These are phyloP conservation scores for Agrotis puta DNA, from an alignment of 2,888 invertebrate genomes.

Conservation along the genomic window DNA sequence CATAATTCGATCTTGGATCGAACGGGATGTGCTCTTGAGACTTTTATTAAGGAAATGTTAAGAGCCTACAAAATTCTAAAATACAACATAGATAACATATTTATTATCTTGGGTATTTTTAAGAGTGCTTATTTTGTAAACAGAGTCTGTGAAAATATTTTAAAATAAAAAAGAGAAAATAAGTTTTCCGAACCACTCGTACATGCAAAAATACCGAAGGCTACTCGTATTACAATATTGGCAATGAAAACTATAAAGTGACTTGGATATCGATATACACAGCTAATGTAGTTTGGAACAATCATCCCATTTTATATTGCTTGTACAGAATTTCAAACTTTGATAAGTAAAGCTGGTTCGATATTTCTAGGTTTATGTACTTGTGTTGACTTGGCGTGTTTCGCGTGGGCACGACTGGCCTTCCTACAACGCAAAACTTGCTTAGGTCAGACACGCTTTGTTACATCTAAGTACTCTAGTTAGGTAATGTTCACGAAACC, in stretches of 20 bases:
- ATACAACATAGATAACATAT: neutral
- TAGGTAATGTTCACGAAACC: conserved; percentile 37
- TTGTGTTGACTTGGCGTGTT: conserved; percentile 35
- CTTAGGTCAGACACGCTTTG: conserved; percentile 41
- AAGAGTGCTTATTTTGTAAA: neutral
- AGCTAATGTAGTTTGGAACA: conserved; percentile 12
- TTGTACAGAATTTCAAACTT: conserved; percentile 27
- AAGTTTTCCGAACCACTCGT: neutral
- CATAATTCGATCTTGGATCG: conserved; percentile 75
- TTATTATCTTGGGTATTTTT: neutral
- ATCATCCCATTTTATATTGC: conserved; percentile 14
- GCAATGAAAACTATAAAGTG: neutral
- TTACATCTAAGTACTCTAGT: conserved; percentile 14
- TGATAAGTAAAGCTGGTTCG: conserved; percentile 11
- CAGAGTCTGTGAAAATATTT: neutral
- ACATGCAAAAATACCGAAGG: neutral
- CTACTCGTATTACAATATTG: neutral
- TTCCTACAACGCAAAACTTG: conserved; percentile 29
- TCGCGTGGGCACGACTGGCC: conserved; percentile 15
- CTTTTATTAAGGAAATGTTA: conserved; percentile 59
- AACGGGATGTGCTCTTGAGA: conserved; percentile 63
- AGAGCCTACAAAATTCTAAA: neutral
- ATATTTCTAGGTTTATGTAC: conserved; percentile 33
- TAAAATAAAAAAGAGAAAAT: neutral
- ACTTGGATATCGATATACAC: neutral